Evolutionary conservation across 2,888 invertebrate species (phyloP).

Genomic region (Drosophila robusta): DNA sequence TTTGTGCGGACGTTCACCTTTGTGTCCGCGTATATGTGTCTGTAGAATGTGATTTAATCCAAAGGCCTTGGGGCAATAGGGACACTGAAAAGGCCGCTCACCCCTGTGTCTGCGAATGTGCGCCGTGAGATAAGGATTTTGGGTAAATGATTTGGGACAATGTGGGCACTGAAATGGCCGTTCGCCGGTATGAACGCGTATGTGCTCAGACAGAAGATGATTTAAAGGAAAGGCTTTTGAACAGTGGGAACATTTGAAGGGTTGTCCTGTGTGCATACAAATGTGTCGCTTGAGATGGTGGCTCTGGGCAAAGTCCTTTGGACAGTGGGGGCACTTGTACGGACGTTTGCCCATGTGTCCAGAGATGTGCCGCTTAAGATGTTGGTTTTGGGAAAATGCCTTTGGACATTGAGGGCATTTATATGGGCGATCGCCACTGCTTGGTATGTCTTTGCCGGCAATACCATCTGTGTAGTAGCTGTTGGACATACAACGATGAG

Average conservation of each 20-base stretch:
- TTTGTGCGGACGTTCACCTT: constrained; percentile 17
- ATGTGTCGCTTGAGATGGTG: constrained; percentile 24
- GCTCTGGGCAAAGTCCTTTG: constrained; percentile 21
- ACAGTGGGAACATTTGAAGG: constrained; percentile 15
- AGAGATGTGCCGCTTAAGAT: constrained; percentile 16
- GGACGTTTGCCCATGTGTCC: constrained; percentile 23
- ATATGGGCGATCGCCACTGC: constrained; percentile 1
- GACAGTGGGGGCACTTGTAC: constrained; percentile 18
- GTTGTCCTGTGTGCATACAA: constrained; percentile 20
- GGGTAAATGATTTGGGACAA: constrained; percentile 17
- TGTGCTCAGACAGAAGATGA: constrained; percentile 14
- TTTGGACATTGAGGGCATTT: constrained; percentile 18
- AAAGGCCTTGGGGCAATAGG: constrained; percentile 21
- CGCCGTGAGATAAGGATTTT: constrained; percentile 14
- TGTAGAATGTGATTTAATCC: constrained; percentile 26
- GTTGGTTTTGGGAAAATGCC: constrained; percentile 11
- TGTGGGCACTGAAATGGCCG: constrained; percentile 13
- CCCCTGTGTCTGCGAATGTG: constrained; percentile 17
- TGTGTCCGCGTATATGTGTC: constrained; percentile 25
- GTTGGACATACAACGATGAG: constrained; percentile 3
- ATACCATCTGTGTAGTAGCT: constrained; percentile 11
- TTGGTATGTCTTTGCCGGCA: not conserved
- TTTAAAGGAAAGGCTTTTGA: constrained; percentile 15
- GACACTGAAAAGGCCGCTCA: constrained; percentile 21
- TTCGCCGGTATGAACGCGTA: constrained; percentile 17